These are phyloP conservation scores for Pangasianodon hypophthalmus DNA, from an alignment of 2,113 vertebrate genomes.

Conservation along the genomic window DNA sequence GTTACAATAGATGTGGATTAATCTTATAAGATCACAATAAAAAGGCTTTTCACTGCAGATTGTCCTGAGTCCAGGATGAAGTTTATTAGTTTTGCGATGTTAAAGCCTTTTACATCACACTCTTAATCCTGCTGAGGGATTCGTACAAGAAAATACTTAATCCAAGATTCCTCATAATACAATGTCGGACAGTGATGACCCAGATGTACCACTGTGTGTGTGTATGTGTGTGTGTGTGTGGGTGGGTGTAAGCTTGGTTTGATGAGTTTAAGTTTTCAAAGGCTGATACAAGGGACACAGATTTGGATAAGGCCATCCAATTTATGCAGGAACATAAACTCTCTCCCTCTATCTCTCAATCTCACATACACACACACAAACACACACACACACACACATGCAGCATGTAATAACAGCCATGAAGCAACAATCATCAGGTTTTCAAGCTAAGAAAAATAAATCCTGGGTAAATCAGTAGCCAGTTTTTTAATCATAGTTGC, in stretches of 20 bases:
- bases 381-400: background rate
- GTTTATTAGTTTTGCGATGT: slow-evolving; percentile 20
- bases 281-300: slow-evolving; percentile 6
- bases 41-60: slow-evolving; percentile 1
- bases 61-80: background rate
- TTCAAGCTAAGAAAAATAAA: background rate
- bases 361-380: background rate
- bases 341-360: background rate
- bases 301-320: slow-evolving; percentile 16
- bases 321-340: background rate
- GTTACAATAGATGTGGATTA: background rate
- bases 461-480: background rate
- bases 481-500: too few species aligned
- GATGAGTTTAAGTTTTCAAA: slow-evolving; percentile 9
- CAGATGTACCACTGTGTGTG: background rate
- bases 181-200: slow-evolving; percentile 23
- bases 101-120: slow-evolving; percentile 31
- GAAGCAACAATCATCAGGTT: background rate
- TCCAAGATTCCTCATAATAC: slow-evolving; percentile 25
- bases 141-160: slow-evolving; percentile 23
- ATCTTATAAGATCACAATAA: background rate
- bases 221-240: slow-evolving; percentile 4
- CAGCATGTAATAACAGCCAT: background rate
- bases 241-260: background rate
- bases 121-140: slow-evolving; percentile 37